Evolutionary conservation across 2,113 vertebrate species (phyloP), one percentile per base, ranked within the genome.

Genomic region (Atractosteus spatula): DNA sequence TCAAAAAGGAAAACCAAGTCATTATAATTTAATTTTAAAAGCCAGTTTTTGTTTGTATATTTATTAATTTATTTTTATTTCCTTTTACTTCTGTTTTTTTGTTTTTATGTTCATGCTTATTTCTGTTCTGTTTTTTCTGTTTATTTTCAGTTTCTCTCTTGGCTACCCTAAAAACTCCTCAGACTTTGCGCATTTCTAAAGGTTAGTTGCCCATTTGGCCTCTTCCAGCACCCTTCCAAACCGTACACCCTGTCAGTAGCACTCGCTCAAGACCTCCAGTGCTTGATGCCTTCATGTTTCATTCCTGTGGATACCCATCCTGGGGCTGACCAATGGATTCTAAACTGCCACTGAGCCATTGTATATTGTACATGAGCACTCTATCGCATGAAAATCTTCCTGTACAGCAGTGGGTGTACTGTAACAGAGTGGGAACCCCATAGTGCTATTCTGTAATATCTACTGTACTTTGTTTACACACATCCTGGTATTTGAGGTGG

Each of bases 211-310:
- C 67, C 16, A 51, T 56, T 13, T 4, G 55, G 43, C 63, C 59
- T 72, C 51, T 12, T 63, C 13, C 41, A 75, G 44, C 42, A 13
- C 57, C 4, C 8, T 14, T 56, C 43, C 42, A 4, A 77, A 41
- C 17, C 55, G 45, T 47, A 59, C 54, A 47, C 72, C 54, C 41
- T 45, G 70, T 68, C 55, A 64, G 42, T 81, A 55, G 8, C 71
- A 43, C 62, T 12, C 42, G 61, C 16, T 43, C 41, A 70, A 14
- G 61, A 55, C 47, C 80, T 85, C 85, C 81, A 79, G 74, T 85
- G 79, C 83, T 84, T 73, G 80, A 82, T 85, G 86, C 84, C 82
- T 86, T 86, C 86, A 89, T 90, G 91, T 90, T 92, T 89, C 86
- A 85, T 85, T 79, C 75, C 75, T 68, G 84, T 87, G 86, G 80